phyloP scores from a whole-genome alignment of 2,797 vertebrate species.

The Miichthys miiuy region DNA sequence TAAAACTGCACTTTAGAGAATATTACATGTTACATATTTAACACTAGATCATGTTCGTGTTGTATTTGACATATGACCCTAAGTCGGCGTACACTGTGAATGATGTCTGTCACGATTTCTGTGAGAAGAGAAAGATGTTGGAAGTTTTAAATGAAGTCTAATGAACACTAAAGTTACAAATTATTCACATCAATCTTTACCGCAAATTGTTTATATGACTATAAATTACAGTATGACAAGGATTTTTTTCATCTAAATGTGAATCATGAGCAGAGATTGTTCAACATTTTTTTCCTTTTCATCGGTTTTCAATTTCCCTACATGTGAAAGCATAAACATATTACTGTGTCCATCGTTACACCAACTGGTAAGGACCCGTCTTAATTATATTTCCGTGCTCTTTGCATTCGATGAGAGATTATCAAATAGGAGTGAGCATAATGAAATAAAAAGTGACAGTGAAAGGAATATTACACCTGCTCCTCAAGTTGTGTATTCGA shows the following conservation, averaged over 20 bases:
- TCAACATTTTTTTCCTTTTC: constrained; percentile 4
- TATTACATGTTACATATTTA: constrained; percentile 39
- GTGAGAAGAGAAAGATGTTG: constrained; percentile 2
- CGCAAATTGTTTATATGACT: constrained; percentile 14
- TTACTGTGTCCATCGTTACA: constrained; percentile 6
- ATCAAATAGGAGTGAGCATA: constrained; percentile 18
- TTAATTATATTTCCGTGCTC: constrained; percentile 10
- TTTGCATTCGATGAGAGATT: constrained; percentile 27
- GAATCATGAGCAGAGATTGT: not conserved
- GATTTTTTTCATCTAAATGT: constrained; percentile 2
- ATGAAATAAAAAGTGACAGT: constrained; percentile 33
- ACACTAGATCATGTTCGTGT: constrained; percentile 52
- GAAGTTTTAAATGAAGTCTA: constrained; percentile 9
- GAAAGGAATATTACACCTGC: constrained; percentile 32
- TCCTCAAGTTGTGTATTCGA: constrained; percentile 36
- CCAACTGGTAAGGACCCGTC: not conserved
- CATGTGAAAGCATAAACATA: constrained; percentile 24
- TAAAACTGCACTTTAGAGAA: constrained; percentile 46
- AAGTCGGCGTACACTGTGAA: constrained; percentile 50
- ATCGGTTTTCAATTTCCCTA: constrained; percentile 23
- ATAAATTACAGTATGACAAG: not conserved
- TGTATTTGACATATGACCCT: constrained; percentile 51
- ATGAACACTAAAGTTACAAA: not conserved
- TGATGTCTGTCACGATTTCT: constrained; percentile 47
- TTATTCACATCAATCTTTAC: constrained; percentile 9